Evolutionary conservation across 2,888 invertebrate species (phyloP).

Genomic region (Heliconius aoede): DNA sequence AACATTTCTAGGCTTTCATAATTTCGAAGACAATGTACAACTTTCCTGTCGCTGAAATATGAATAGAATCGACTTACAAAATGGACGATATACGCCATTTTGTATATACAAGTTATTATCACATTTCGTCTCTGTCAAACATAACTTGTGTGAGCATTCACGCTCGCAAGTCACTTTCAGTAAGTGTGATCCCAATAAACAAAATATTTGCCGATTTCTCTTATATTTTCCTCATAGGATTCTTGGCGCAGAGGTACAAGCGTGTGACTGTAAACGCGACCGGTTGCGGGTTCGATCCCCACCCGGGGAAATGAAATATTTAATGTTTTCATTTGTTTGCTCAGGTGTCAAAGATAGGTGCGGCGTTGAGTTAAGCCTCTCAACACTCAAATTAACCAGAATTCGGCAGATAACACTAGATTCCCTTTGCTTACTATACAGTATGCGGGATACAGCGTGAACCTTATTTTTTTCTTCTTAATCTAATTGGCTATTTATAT

Average conservation of each 20-base stretch:
- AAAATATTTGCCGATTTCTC: neutral
- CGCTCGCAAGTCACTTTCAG: neutral
- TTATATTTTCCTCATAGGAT: too few species aligned
- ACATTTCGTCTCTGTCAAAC: constrained; percentile 19
- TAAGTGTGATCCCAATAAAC: neutral
- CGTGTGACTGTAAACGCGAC: too few species aligned
- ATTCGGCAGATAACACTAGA: too few species aligned
- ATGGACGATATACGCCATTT: neutral
- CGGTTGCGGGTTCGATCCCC: neutral
- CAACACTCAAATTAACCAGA: too few species aligned
- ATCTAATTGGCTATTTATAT: too few species aligned
- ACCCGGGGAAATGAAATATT: neutral
- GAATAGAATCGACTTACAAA: neutral
- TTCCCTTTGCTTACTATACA: too few species aligned
- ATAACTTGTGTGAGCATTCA: neutral
- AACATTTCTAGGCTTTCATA: too few species aligned
- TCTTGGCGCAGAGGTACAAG: neutral
- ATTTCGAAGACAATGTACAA: neutral
- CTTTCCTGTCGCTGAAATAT: neutral
- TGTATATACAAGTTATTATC: constrained; percentile 13
- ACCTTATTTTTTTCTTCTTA: too few species aligned
- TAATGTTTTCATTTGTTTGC: neutral
- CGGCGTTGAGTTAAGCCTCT: neutral
- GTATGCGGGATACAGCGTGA: too few species aligned
- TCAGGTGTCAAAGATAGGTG: neutral